These are phyloP conservation scores for Conus ventricosus DNA, from an alignment of 1,140 invertebrate genomes.

Conservation along the genomic window DNA sequence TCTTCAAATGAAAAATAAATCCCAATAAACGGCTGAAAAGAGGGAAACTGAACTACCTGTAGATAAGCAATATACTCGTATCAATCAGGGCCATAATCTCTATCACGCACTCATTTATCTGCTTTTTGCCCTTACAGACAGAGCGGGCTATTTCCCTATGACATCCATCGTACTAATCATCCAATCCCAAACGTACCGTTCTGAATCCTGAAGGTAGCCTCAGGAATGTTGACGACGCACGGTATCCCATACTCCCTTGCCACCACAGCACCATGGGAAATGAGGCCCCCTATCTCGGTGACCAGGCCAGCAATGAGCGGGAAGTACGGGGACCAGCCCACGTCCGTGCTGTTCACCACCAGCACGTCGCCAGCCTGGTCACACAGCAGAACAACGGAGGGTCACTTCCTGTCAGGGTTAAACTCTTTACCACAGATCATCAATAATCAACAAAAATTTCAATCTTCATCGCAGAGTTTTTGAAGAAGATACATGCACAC, in stretches of 20 bases:
- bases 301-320: constrained; percentile 86
- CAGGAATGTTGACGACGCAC: constrained; percentile 84
- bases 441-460: no score
- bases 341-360: constrained; percentile 87
- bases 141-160: no score
- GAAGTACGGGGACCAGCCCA: constrained; percentile 92
- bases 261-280: constrained; percentile 92
- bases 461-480: no score
- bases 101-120: constrained; percentile 5
- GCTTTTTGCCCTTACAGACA: background rate
- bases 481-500: background rate
- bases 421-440: no score
- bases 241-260: constrained; percentile 90
- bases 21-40: no score
- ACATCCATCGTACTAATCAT: background rate
- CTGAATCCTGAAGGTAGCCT: constrained; percentile 82
- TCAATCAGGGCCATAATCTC: no score
- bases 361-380: constrained; percentile 83
- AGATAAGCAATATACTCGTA: no score
- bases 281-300: constrained; percentile 89
- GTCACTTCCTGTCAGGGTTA: no score
- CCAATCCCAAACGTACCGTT: constrained; percentile 77
- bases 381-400: background rate
- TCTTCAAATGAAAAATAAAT: no score
- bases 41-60: no score